Percentiles rank a stretch among this genome's conserved stretches.
phyloP scores from a whole-genome alignment of 2,888 invertebrate genomes.

The Silvanus unidentatus region DNA sequence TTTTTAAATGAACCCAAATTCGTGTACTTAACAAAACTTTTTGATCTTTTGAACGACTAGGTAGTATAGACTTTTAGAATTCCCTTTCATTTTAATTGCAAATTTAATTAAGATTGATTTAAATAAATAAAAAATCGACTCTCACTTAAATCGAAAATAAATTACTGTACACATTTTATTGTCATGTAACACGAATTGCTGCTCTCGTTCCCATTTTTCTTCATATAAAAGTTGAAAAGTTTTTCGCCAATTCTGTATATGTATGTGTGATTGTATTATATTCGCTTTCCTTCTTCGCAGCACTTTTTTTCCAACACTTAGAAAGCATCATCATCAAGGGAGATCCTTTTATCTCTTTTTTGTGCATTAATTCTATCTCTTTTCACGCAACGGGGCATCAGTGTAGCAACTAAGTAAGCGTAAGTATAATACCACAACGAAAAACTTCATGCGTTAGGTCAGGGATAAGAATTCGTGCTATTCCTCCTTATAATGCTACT shows the following conservation, averaged over 20 bases:
- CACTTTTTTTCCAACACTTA: constrained; percentile 25
- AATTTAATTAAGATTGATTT: too few relatives aligned
- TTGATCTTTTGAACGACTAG: too few relatives aligned
- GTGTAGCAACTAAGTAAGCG: background rate
- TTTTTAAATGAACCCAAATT: too few relatives aligned
- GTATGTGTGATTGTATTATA: constrained; percentile 5
- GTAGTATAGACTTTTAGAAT: too few relatives aligned
- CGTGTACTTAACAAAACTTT: too few relatives aligned
- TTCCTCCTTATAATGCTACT: constrained; percentile 9
- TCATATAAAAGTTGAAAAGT: background rate
- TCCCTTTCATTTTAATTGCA: too few relatives aligned
- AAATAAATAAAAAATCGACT: too few relatives aligned
- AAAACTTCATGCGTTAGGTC: constrained; percentile 34
- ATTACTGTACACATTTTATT: too few relatives aligned
- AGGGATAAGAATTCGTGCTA: constrained; percentile 31
- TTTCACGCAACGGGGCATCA: constrained; percentile 22
- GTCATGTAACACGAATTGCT: too few relatives aligned
- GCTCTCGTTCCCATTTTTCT: too few relatives aligned
- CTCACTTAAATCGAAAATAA: too few relatives aligned
- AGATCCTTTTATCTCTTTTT: constrained; percentile 33
- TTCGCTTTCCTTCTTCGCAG: background rate
- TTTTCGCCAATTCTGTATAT: constrained; percentile 4
- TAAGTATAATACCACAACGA: constrained; percentile 22
- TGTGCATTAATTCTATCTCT: constrained; percentile 29
- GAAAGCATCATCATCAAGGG: constrained; percentile 28